Evolutionary conservation across 2,113 vertebrate species (phyloP).

Genomic region (Scatophagus argus): DNA sequence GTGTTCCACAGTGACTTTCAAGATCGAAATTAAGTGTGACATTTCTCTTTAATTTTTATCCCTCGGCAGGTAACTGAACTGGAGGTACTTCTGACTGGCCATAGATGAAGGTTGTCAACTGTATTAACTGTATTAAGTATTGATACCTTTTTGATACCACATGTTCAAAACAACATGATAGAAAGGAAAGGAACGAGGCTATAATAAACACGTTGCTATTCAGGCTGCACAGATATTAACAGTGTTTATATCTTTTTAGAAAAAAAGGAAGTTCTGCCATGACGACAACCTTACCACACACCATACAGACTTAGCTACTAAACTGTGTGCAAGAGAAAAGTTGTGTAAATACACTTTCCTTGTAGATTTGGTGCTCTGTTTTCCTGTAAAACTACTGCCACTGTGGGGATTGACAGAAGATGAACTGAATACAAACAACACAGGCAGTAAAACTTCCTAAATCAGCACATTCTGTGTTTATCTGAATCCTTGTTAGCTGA

Average conservation of each 20-base stretch:
- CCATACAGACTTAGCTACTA: slow-evolving; percentile 37
- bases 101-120: too few relatives aligned
- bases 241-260: too few relatives aligned
- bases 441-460: slow-evolving; percentile 24
- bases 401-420: slow-evolving; percentile 43
- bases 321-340: slow-evolving; percentile 26
- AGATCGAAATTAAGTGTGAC: slow-evolving; percentile 34
- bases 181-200: too few relatives aligned
- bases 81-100: slow-evolving; percentile 13
- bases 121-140: too few relatives aligned
- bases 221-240: too few relatives aligned
- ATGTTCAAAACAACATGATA: too few relatives aligned
- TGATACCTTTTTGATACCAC: too few relatives aligned
- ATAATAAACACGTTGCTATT: too few relatives aligned
- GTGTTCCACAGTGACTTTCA: slow-evolving; percentile 60
- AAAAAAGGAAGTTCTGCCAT: too few relatives aligned
- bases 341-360: slow-evolving; percentile 43
- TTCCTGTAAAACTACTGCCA: slow-evolving; percentile 36
- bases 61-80: slow-evolving; percentile 35
- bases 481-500: slow-evolving; percentile 12
- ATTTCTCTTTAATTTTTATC: too few relatives aligned
- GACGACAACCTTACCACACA: too few relatives aligned
- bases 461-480: slow-evolving; percentile 38
- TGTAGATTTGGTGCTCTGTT: slow-evolving; percentile 45
- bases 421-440: slow-evolving; percentile 46